Percentiles rank a stretch among this genome's conserved stretches.
Conservation (phyloP, 2,113 vertebrate species). For the Narcine bancroftii region DNA sequence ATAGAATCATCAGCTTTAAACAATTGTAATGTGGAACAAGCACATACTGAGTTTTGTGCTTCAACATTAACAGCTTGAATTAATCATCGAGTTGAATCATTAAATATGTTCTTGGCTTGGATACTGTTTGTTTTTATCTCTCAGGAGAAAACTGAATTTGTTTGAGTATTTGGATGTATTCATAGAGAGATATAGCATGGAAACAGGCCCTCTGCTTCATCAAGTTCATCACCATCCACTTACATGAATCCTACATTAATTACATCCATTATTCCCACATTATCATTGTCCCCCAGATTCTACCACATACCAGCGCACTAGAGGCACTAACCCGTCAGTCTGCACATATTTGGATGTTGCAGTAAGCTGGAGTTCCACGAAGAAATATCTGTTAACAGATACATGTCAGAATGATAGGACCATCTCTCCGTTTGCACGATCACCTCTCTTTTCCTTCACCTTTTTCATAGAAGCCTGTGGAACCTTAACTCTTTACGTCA, state of each 20-base stretch:
- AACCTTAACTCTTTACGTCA: neutral
- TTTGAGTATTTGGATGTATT: neutral
- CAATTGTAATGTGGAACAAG: neutral
- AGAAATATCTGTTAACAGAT: neutral
- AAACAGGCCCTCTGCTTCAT: too few relatives aligned
- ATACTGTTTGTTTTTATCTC: neutral
- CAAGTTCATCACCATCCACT: too few relatives aligned
- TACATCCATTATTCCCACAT: too few relatives aligned
- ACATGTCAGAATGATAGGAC: neutral
- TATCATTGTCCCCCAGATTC: too few relatives aligned
- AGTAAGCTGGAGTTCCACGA: too few relatives aligned
- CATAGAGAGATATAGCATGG: too few relatives aligned
- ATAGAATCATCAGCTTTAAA: neutral
- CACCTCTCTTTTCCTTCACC: neutral
- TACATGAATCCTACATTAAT: too few relatives aligned
- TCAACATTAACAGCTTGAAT: neutral
- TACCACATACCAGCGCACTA: too few relatives aligned
- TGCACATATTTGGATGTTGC: too few relatives aligned
- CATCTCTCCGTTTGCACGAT: neutral
- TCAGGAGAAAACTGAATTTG: neutral
- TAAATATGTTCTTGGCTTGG: neutral
- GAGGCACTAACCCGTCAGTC: too few relatives aligned
- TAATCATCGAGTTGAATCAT: neutral
- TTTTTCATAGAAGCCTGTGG: neutral
- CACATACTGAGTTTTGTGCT: neutral